These are phyloP conservation scores for Onychomys leucogaster DNA, from an alignment of 2,797 vertebrate species.

Conservation along the genomic window DNA sequence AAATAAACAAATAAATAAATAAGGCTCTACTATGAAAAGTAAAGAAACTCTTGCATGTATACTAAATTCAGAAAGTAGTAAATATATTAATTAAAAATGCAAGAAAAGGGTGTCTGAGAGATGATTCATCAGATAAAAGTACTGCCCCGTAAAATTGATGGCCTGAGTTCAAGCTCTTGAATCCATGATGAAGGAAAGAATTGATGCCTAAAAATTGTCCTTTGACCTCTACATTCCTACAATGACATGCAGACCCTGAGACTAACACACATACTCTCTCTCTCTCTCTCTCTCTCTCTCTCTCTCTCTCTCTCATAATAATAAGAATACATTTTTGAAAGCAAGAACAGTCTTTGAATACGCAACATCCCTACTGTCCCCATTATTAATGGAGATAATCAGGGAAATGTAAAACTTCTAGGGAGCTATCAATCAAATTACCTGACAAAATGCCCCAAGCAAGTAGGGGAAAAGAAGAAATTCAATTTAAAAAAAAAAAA, in stretches of 20 bases:
- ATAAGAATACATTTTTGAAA: background rate
- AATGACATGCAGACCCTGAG: background rate
- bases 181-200: background rate
- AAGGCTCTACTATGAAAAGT: background rate
- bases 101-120: background rate
- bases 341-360: background rate
- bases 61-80: background rate
- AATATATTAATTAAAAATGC: background rate
- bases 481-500: background rate
- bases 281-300: no score
- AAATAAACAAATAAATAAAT: background rate
- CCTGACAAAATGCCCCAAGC: background rate
- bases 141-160: background rate
- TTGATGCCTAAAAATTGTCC: background rate
- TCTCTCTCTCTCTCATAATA: no score
- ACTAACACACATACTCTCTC: no score
- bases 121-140: background rate
- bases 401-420: constrained; percentile 1
- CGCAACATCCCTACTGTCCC: background rate
- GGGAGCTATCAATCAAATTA: background rate
- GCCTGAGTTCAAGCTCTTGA: background rate
- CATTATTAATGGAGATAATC: background rate
- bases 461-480: background rate
- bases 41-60: background rate
- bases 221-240: background rate